Base-by-base conservation (phyloP, 2,888 invertebrate species). In the Ptychoptera contaminata region DNA sequence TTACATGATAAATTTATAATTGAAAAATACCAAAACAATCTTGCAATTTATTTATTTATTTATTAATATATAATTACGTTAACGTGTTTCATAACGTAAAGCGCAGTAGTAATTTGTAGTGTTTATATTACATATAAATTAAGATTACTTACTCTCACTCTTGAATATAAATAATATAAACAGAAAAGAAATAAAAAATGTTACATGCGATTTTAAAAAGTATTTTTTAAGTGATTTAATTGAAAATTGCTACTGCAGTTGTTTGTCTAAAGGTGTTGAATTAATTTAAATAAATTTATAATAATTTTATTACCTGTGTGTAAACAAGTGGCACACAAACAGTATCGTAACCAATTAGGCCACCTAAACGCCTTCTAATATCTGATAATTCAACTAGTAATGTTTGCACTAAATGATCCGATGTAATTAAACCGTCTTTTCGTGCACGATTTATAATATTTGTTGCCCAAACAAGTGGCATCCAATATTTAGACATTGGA, bases 391-490 rank as follows among this genome's bases (percentile, higher is more conserved):
- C 91, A 50, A 84, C 80, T 45, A 92, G 70, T 49, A 93, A 73
- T 2, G 91, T 91, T 66, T 92, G 88, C 9, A 93, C 87, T 50
- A 93, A 87, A 55, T 91, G 92, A 64, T 93, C 93, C 53, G 84
- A 87, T 40, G 78, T 74, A 52, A 90, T 90, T 45, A 87, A 68
- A 1, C 81, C 79, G 55, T 91, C 90, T 57, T 84, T 84, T 47
- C 88, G 69, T 5, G 90, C 88, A 46, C 88, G 71, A 64, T 88
- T 87, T 52, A 91, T 86, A 50, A 91, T 85, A 61, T 88, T 88
- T 6, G 88, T 87, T 37, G 90, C 90, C 91, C 91, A 91, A 12
- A 88, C 87, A 43, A 90, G 67, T 0, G 91, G 91, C 83, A 91
- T 85, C 90, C 90, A 91, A 61, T 90, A 91, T 56, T 82, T 82